phyloP scores from a whole-genome alignment of 2,113 vertebrate genomes.

The Acinonyx jubatus region DNA sequence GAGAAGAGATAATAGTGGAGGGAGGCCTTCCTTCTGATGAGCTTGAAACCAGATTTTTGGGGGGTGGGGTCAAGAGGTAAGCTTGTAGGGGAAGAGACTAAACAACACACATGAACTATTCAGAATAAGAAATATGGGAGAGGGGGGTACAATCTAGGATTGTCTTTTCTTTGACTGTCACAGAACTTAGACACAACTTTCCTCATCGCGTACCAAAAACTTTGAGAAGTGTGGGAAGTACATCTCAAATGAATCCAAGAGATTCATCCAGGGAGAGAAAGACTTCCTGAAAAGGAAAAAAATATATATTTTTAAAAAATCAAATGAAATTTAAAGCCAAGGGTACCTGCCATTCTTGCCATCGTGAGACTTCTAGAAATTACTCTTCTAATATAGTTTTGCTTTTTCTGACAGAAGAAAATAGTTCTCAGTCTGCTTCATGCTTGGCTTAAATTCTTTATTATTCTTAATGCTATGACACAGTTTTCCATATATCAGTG shows the following conservation, averaged over 20 bases:
- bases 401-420: constrained; percentile 70
- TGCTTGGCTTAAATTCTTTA: constrained; percentile 55
- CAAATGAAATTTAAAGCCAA: background rate
- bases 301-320: background rate
- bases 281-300: background rate
- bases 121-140: background rate
- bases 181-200: background rate
- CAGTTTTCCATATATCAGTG: constrained; percentile 63
- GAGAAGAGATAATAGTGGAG: background rate
- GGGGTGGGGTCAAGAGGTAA: background rate
- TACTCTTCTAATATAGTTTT: constrained; percentile 12
- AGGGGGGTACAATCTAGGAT: no score
- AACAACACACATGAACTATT: background rate
- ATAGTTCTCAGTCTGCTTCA: constrained; percentile 69
- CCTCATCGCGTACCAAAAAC: background rate
- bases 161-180: background rate
- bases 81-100: background rate
- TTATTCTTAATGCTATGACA: constrained; percentile 74
- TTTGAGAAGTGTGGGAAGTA: background rate
- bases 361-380: background rate
- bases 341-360: background rate
- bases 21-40: background rate
- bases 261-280: background rate
- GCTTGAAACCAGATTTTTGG: background rate
- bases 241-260: background rate